Percentiles rank a stretch among this genome's conserved stretches.
These are phyloP conservation scores for Furcifer pardalis DNA, from an alignment of 2,797 vertebrate species.

Conservation along the genomic window DNA sequence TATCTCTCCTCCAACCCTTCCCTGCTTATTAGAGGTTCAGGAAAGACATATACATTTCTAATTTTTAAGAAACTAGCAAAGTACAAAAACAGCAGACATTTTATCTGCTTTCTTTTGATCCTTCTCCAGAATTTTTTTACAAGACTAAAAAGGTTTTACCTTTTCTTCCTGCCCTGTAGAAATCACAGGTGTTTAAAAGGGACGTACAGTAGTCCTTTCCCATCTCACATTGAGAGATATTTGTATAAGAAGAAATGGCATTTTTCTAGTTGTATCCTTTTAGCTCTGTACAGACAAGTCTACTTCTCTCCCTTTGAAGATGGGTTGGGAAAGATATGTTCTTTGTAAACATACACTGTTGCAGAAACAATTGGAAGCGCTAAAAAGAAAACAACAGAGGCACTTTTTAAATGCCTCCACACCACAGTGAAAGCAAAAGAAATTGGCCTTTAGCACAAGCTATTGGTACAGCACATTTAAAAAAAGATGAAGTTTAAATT, in stretches of 20 bases:
- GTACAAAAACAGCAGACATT: background rate
- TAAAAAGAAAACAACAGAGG: background rate
- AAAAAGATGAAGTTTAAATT: background rate
- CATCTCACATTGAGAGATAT: background rate
- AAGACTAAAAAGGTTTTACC: background rate
- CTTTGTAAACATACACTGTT: no score
- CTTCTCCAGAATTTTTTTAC: background rate
- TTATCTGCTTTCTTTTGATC: background rate
- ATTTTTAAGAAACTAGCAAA: background rate
- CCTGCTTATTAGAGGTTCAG: background rate
- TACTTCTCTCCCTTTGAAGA: background rate
- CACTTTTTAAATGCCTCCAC: background rate
- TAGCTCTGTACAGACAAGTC: background rate
- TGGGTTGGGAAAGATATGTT: background rate
- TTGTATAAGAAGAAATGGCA: background rate
- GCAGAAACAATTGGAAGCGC: background rate
- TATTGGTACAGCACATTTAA: background rate
- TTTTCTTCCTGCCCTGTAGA: background rate
- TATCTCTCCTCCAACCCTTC: background rate
- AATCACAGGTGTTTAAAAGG: background rate
- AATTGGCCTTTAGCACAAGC: background rate
- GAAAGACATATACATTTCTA: background rate
- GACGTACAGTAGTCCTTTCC: background rate
- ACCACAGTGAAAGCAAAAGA: background rate
- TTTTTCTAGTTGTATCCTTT: background rate